Conservation (phyloP, 2,797 vertebrate species). For the Labroides dimidiatus region DNA sequence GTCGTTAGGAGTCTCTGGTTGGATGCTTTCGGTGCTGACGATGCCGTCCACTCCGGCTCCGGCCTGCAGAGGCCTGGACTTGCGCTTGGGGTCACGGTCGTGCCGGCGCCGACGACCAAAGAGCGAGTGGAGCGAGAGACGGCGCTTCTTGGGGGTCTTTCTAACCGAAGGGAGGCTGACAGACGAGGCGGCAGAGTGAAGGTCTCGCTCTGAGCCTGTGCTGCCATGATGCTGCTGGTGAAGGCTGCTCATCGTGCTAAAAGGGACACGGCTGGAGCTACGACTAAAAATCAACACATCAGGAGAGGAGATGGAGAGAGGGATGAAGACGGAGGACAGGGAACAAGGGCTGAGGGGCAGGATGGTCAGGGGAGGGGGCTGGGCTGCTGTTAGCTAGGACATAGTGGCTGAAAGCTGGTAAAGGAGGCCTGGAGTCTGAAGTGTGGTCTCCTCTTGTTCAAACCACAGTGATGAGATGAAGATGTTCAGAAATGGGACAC, state of each 20-base stretch:
- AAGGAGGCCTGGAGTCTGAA: conserved; percentile 14
- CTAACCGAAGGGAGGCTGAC: conserved; percentile 93
- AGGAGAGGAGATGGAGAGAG: neutral
- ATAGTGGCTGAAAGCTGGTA: conserved; percentile 36
- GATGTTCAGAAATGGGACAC: conserved; percentile 24
- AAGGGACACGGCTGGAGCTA: conserved; percentile 16
- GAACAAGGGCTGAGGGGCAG: conserved; percentile 11
- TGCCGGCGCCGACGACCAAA: conserved; percentile 85
- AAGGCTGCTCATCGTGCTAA: conserved; percentile 89
- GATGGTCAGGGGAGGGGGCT: conserved; percentile 18
- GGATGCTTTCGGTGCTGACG: conserved; percentile 90
- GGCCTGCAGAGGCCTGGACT: conserved; percentile 81
- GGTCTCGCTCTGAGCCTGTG: conserved; percentile 95
- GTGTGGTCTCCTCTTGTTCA: conserved; percentile 3
- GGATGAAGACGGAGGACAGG: conserved; percentile 8
- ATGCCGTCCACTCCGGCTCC: conserved; percentile 85
- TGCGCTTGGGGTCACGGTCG: conserved; percentile 83
- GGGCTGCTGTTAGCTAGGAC: conserved; percentile 54
- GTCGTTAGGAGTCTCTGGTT: conserved; percentile 89
- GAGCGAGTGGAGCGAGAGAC: conserved; percentile 92
- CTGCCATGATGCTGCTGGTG: conserved; percentile 85
- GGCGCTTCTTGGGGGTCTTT: conserved; percentile 95
- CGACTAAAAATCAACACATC: conserved; percentile 53
- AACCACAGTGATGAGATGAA: conserved; percentile 29
- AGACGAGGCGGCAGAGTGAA: conserved; percentile 94